Conservation (phyloP, 92 coral and sea anemone species). For the Scolanthus callimorphus region DNA sequence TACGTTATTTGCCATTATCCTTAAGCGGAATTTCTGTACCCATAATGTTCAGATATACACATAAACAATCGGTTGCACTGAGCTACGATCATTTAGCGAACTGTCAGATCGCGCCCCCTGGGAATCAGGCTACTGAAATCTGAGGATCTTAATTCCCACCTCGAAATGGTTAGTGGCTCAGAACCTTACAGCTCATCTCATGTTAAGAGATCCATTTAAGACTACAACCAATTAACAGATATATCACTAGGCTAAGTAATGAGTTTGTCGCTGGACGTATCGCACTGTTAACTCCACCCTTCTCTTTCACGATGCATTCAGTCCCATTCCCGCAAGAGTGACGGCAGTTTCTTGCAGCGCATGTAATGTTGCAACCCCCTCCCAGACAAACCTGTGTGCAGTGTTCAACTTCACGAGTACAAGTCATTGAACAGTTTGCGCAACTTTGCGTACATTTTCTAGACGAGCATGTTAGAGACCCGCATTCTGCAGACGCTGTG, state of each 20-base stretch:
- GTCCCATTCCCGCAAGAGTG: slow-evolving; percentile 13
- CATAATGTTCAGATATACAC: too few species aligned
- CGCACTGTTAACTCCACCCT: neutral
- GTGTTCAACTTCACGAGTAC: slow-evolving; percentile 14
- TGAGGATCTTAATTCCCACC: too few species aligned
- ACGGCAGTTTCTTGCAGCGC: slow-evolving; percentile 20
- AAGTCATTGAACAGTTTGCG: slow-evolving; percentile 28
- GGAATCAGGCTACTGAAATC: too few species aligned
- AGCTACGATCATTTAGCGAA: too few species aligned
- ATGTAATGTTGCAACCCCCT: slow-evolving; percentile 11
- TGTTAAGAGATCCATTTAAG: too few species aligned
- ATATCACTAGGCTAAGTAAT: neutral
- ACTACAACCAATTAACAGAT: neutral
- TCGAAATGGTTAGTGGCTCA: too few species aligned
- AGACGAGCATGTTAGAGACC: slow-evolving; percentile 18
- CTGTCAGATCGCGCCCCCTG: too few species aligned
- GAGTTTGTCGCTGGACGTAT: neutral
- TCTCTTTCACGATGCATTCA: slow-evolving; percentile 5
- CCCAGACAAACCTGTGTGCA: slow-evolving; percentile 24
- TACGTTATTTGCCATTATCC: too few species aligned
- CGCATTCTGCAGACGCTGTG: slow-evolving; percentile 18
- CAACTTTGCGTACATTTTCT: slow-evolving; percentile 15
- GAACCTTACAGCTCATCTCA: too few species aligned
- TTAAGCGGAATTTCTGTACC: too few species aligned
- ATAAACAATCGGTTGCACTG: too few species aligned